These are phyloP conservation scores for Dilophus febrilis DNA, from an alignment of 2,888 invertebrate genomes.

Conservation along the genomic window DNA sequence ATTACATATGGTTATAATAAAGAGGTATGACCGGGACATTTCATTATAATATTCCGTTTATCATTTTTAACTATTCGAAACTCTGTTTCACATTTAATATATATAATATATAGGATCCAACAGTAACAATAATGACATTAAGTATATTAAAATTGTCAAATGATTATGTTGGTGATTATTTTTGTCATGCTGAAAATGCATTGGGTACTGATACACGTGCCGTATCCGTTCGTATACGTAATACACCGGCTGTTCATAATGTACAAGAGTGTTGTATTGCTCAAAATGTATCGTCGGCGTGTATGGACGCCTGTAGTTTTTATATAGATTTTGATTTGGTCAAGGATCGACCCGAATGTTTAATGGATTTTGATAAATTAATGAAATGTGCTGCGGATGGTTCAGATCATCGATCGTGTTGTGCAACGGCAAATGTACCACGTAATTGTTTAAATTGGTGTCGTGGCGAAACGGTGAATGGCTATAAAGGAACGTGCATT, in stretches of 20 bases:
- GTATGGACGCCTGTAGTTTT: slow-evolving; percentile 71
- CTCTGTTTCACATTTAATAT: neutral
- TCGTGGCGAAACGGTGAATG: slow-evolving; percentile 48
- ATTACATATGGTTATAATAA: slow-evolving; percentile 43
- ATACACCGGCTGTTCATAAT: slow-evolving; percentile 44
- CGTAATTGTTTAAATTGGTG: slow-evolving; percentile 71
- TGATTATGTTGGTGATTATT: slow-evolving; percentile 62
- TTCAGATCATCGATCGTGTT: slow-evolving; percentile 69
- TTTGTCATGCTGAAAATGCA: slow-evolving; percentile 70
- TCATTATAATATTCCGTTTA: neutral
- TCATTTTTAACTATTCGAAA: neutral
- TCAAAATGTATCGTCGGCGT: slow-evolving; percentile 59
- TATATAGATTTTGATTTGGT: slow-evolving; percentile 70
- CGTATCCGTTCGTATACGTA: slow-evolving; percentile 53
- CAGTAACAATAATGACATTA: slow-evolving; percentile 56
- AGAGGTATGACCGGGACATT: slow-evolving; percentile 6
- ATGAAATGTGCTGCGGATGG: slow-evolving; percentile 75
- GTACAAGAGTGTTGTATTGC: slow-evolving; percentile 66
- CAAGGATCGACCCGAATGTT: slow-evolving; percentile 62
- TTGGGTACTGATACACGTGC: slow-evolving; percentile 57
- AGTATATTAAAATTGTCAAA: slow-evolving; percentile 54
- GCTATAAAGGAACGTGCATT: slow-evolving; percentile 38
- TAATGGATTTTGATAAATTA: slow-evolving; percentile 66
- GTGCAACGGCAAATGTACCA: slow-evolving; percentile 63
- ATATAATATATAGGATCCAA: slow-evolving; percentile 34